Conservation (phyloP, 2,113 vertebrate genomes). For the Pelmatolapia mariae region DNA sequence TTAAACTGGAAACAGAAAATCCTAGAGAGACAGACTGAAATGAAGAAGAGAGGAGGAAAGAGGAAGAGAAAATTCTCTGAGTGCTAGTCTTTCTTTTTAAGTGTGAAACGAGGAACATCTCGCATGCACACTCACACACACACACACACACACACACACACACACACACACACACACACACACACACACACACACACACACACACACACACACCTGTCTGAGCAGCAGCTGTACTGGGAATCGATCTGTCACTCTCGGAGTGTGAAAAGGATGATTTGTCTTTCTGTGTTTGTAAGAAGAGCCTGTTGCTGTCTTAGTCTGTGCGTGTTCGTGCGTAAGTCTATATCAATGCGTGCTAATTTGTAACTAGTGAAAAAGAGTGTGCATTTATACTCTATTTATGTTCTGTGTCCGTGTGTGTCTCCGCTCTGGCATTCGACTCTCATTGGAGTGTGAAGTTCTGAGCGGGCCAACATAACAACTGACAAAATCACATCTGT, state of each 20-base stretch:
- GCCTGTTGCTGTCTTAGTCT: background rate
- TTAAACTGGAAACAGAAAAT: background rate
- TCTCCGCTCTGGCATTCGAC: conserved; percentile 26
- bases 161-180: background rate
- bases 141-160: background rate
- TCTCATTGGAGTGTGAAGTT: conserved; percentile 20
- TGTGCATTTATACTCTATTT: background rate
- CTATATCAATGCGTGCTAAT: background rate
- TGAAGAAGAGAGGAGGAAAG: background rate
- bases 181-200: background rate
- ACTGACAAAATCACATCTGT: conserved; percentile 44
- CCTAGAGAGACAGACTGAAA: background rate
- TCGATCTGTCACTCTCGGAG: conserved; percentile 46
- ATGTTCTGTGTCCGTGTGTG: background rate
- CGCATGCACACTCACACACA: accelerated
- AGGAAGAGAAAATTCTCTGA: conserved; percentile 8
- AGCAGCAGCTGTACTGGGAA: conserved; percentile 62
- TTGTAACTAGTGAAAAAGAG: background rate
- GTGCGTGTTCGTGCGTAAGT: background rate
- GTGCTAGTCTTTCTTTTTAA: conserved; percentile 38
- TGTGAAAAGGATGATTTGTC: conserved; percentile 33
- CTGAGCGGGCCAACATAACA: conserved; percentile 28
- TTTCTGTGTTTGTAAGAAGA: conserved; percentile 43
- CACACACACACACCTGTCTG: conserved; percentile 43
- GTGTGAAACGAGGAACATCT: conserved; percentile 24